phyloP scores from a whole-genome alignment of 2,113 vertebrate species.

The Apistogramma diplotaenia region DNA sequence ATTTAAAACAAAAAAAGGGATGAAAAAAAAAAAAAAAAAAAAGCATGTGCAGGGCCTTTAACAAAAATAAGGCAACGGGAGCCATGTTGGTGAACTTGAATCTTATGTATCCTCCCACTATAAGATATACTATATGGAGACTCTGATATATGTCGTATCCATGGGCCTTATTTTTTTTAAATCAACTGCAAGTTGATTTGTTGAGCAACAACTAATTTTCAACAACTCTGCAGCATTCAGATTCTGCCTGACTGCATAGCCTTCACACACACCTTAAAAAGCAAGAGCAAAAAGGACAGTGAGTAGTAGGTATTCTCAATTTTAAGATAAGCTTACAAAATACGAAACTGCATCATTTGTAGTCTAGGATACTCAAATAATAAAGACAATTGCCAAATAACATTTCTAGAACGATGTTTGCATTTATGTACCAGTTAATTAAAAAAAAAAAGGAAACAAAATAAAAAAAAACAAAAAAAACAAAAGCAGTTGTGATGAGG shows the following conservation, averaged over 20 bases:
- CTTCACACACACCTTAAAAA: slow-evolving; percentile 15
- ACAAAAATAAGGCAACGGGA: slow-evolving; percentile 45
- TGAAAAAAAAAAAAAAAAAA: background rate
- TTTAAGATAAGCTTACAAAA: slow-evolving; percentile 35
- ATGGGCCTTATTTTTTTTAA: background rate
- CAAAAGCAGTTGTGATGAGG: slow-evolving; percentile 51
- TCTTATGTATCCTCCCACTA: background rate
- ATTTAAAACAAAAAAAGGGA: background rate
- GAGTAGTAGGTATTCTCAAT: slow-evolving; percentile 7
- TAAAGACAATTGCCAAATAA: slow-evolving; percentile 21
- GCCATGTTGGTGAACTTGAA: background rate
- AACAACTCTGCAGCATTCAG: background rate
- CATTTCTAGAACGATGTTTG: slow-evolving; percentile 58
- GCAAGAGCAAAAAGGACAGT: background rate
- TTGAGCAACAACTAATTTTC: background rate
- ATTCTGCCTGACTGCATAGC: slow-evolving; percentile 5
- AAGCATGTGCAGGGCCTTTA: background rate
- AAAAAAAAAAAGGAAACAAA: slow-evolving; percentile 10
- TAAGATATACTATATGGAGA: background rate
- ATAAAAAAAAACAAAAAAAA: background rate
- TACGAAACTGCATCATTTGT: slow-evolving; percentile 47
- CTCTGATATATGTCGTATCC: background rate
- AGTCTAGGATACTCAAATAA: slow-evolving; percentile 48
- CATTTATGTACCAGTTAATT: slow-evolving; percentile 62
- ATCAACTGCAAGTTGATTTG: slow-evolving; percentile 10